Conservation (phyloP, 2,113 vertebrate genomes). For the Hyperopisus bebe region DNA sequence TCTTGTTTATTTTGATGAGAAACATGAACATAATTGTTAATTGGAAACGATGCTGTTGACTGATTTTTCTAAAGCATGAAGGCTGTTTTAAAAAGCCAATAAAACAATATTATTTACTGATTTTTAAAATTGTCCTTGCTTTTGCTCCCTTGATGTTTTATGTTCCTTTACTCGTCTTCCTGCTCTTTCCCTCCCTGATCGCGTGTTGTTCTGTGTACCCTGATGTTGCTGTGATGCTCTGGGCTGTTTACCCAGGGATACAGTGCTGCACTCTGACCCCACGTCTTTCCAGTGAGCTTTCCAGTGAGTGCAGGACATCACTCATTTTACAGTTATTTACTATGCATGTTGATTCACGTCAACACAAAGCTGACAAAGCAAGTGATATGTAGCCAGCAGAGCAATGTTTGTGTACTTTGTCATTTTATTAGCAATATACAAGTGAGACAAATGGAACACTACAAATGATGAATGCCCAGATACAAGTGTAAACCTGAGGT, state of each 20-base stretch:
- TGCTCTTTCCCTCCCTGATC: neutral
- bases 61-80: slow-evolving; percentile 17
- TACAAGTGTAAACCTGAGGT: too few relatives aligned
- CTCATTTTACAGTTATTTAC: neutral
- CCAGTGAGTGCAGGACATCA: neutral
- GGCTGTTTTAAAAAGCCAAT: slow-evolving; percentile 18
- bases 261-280: neutral
- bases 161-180: neutral
- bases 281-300: neutral
- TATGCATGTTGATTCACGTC: neutral
- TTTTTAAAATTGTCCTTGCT: neutral
- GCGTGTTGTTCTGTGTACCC: neutral
- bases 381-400: neutral
- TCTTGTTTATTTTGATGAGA: neutral
- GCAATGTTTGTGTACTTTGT: neutral
- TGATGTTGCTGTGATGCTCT: neutral
- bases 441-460: neutral
- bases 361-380: neutral
- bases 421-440: neutral
- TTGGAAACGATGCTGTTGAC: neutral
- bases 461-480: too few relatives aligned
- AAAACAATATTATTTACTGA: slow-evolving; percentile 16
- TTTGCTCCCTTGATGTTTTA: neutral
- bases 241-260: neutral
- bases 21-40: neutral